Percentiles rank a stretch among this genome's conserved stretches.
Conservation (phyloP, 2,797 vertebrate species). For the Argya squamiceps region DNA sequence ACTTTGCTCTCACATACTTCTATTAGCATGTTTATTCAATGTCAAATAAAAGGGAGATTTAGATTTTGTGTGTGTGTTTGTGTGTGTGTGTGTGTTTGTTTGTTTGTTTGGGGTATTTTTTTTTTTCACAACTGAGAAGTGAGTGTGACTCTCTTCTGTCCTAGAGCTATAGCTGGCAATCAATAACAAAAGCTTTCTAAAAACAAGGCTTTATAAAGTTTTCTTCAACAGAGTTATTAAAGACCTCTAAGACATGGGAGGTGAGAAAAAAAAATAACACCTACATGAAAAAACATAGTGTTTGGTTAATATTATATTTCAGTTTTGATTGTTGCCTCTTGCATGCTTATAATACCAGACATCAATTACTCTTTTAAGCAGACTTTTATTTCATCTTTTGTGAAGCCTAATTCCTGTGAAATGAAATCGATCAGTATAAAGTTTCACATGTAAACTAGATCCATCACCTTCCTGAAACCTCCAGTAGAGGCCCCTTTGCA, state of each 20-base stretch:
- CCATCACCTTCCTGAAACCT: not conserved
- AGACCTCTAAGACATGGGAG: not conserved
- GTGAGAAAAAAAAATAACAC: not conserved
- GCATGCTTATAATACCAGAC: not conserved
- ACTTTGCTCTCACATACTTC: not conserved
- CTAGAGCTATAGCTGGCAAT: not conserved
- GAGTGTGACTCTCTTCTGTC: not conserved
- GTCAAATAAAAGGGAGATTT: not conserved
- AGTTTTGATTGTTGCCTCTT: not conserved
- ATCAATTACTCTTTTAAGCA: not conserved
- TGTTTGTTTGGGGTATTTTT: accelerated
- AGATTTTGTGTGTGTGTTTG: not conserved
- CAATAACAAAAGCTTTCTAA: not conserved
- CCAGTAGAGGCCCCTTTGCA: not conserved
- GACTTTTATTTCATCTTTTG: not conserved
- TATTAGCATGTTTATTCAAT: not conserved
- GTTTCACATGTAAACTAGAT: not conserved
- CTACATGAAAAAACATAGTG: accelerated
- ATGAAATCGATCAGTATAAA: not conserved
- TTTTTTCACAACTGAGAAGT: not conserved
- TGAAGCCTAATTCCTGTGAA: not conserved
- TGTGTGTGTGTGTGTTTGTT: not conserved
- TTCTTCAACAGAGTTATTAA: not conserved
- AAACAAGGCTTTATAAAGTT: not conserved
- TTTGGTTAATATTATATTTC: not conserved